Evolutionary conservation across 1,140 invertebrate species (phyloP), one percentile per base, ranked within the genome.

Genomic region (Magallana gigas): DNA sequence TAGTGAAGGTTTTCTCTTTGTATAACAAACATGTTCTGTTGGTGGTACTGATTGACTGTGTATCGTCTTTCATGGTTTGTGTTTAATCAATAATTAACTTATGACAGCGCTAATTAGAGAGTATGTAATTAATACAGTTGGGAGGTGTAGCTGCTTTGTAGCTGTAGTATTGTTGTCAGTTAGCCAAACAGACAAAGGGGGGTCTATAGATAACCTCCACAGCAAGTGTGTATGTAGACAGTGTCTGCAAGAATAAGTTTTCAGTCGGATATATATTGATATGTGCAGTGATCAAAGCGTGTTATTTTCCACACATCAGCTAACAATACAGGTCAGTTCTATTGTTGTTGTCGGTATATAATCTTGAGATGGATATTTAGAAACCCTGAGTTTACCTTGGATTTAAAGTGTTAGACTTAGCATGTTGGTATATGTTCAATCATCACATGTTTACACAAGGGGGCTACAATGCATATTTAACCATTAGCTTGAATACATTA

Each of bases 91-190:
- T 29, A 29, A 29, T 76, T 76, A 76, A 48, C 36, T 76, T 76
- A 76, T 76, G 68, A 76, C 68, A 76, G 68, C 11, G 23, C 36
- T 76, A 76, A 76, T 76, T 76, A 76, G 68, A 76, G 23, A 29
- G 18, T 76, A 76, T 23, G 5, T 29, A 29, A 23, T 29, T 4
- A 36, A 29, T 76, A 11, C 68, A 76, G 23, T 9, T 0, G 68
- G 8, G 36, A 36, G 18, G 23, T 76, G 36, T 8, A 11, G 9
- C 36, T 36, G 68, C 8, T 36, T 29, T 76, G 12, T 29, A 76
- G 68, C 68, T 36, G 68, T 23, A 3, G 23, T 18, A 12, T 36
- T 76, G 68, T 29, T 76, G 68, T 76, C 68, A 76, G 68, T 76
- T 29, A 29, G 68, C 68, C 68, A 76, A 76, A 36, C 23, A 76